These are phyloP conservation scores for Atta cephalotes DNA, from an alignment of 1,140 invertebrate genomes.

Conservation along the genomic window DNA sequence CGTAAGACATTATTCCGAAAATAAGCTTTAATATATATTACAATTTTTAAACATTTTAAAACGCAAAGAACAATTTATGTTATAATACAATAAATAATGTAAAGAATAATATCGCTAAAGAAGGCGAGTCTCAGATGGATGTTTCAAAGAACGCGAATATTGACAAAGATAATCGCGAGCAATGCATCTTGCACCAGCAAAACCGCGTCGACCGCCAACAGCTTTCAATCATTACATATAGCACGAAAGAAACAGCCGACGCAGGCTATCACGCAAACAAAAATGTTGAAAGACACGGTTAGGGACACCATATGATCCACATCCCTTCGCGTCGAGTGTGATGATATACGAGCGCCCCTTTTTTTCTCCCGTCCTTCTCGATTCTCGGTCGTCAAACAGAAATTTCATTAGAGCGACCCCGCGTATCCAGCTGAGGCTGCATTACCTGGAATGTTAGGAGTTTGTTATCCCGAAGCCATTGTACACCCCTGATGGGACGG, in stretches of 20 bases:
- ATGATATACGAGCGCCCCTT: conserved; percentile 57
- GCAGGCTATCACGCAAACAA: conserved; percentile 51
- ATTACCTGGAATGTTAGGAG: conserved; percentile 86
- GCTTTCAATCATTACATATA: neutral
- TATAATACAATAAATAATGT: neutral
- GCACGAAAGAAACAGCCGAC: conserved; percentile 53
- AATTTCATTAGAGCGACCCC: conserved; percentile 69
- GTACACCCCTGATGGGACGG: conserved; percentile 83
- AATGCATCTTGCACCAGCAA: conserved; percentile 5
- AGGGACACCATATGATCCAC: conserved; percentile 9
- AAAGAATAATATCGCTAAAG: neutral
- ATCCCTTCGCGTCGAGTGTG: conserved; percentile 24
- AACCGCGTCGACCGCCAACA: neutral
- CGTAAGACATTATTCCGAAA: neutral
- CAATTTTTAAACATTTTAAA: conserved; percentile 2
- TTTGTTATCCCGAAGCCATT: conserved; percentile 85
- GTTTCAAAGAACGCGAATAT: neutral
- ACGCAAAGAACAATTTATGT: too few relatives aligned
- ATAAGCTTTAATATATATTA: neutral
- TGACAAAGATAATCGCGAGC: conserved; percentile 17
- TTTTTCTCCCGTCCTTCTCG: neutral
- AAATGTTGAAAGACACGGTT: conserved; percentile 32
- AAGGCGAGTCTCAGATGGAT: neutral
- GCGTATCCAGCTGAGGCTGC: conserved; percentile 27
- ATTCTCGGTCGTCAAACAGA: conserved; percentile 51